A percentile compares a stretch with the other conserved stretches of the same genome.
Evolutionary conservation across 2,888 invertebrate genomes (phyloP).

Genomic region (Candidula unifasciata): DNA sequence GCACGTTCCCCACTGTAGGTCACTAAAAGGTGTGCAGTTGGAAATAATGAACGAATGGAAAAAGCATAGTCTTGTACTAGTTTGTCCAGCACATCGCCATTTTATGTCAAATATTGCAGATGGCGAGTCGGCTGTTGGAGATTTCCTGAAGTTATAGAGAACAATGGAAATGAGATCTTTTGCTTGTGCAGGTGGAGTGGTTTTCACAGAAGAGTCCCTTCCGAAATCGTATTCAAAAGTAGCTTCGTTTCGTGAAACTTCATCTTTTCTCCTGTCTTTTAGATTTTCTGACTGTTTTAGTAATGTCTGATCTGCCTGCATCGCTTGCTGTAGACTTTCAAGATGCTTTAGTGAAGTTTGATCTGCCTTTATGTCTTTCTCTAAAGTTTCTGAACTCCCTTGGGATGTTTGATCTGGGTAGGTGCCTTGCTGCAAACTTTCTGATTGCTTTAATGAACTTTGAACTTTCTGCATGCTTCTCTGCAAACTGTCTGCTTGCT

Average conservation of each 20-base stretch:
- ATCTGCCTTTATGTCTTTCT: too few relatives aligned
- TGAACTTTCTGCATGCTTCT: not conserved
- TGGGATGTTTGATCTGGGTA: too few relatives aligned
- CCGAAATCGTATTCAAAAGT: not conserved
- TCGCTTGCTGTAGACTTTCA: too few relatives aligned
- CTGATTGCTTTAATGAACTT: too few relatives aligned
- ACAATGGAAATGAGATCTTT: conserved; percentile 6
- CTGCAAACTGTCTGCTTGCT: not conserved
- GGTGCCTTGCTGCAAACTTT: too few relatives aligned
- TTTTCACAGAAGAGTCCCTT: conserved; percentile 1
- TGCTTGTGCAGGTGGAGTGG: not conserved
- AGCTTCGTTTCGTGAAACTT: not conserved
- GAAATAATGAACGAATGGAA: conserved; percentile 48
- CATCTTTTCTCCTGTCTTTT: too few relatives aligned
- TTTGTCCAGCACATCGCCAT: conserved; percentile 45
- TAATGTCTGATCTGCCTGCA: too few relatives aligned
- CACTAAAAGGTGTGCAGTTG: conserved; percentile 56
- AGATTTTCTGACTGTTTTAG: too few relatives aligned
- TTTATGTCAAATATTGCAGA: not conserved
- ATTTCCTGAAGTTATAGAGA: not conserved
- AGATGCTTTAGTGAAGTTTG: too few relatives aligned
- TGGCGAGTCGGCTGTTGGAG: conserved; percentile 17
- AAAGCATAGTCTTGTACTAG: conserved; percentile 45
- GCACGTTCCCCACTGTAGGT: conserved; percentile 54
- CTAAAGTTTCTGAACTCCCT: too few relatives aligned